A percentile compares a stretch with the other conserved stretches of the same genome.
phyloP scores from a whole-genome alignment of 2,113 vertebrate species.

The Sturnus vulgaris region DNA sequence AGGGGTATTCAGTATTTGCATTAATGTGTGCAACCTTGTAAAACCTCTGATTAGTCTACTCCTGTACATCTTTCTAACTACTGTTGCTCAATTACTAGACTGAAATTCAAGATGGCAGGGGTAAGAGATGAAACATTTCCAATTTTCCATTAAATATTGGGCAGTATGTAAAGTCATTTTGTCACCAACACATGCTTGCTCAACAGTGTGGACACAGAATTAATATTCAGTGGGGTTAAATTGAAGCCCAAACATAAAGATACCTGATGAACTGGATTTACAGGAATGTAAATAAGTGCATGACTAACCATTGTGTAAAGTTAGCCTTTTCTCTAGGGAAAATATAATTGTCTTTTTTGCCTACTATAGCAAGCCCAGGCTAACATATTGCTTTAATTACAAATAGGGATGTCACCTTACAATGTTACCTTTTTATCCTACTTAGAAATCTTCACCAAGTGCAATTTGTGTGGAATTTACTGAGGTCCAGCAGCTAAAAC shows the following conservation, averaged over 20 bases:
- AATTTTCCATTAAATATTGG: not conserved
- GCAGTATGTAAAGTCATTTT: not conserved
- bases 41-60: not conserved
- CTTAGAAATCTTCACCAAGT: not conserved
- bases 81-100: not conserved
- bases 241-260: not conserved
- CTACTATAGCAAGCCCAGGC: not conserved
- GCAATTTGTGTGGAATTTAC: not conserved
- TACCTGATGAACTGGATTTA: not conserved
- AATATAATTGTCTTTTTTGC: not conserved
- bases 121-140: not conserved
- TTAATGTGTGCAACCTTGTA: not conserved
- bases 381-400: not conserved
- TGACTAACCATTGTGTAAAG: not conserved
- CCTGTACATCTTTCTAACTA: not conserved
- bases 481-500: not conserved
- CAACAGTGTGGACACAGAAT: not conserved
- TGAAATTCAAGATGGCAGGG: not conserved
- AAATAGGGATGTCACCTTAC: not conserved
- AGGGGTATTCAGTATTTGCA: not conserved
- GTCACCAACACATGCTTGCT: not conserved
- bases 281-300: not conserved
- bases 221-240: not conserved
- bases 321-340: not conserved
- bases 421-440: not conserved